Percentiles rank a stretch among this genome's conserved stretches.
Evolutionary conservation across 2,113 vertebrate genomes (phyloP).

Genomic region (Labeo rohita): DNA sequence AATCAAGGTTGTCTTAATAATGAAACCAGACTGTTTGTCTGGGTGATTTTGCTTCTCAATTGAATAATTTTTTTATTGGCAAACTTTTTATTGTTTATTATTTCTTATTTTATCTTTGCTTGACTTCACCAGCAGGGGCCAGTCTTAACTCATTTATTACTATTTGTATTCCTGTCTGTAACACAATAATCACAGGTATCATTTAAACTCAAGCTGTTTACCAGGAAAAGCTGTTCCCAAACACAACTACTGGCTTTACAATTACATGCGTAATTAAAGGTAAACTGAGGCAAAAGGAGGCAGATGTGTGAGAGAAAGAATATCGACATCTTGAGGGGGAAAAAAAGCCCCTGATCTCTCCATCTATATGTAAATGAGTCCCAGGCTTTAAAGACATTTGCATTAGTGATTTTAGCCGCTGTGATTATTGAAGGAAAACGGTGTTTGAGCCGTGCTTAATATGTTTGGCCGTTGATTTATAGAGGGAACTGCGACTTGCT

Average conservation of each 20-base stretch:
- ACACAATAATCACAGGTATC: background rate
- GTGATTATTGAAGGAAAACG: conserved; percentile 7
- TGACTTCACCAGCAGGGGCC: conserved; percentile 59
- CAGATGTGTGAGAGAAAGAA: background rate
- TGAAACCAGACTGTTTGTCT: no score
- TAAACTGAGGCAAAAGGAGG: background rate
- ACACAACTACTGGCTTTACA: background rate
- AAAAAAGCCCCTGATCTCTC: conserved; percentile 1
- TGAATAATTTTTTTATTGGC: background rate
- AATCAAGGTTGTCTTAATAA: background rate
- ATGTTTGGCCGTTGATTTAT: conserved; percentile 31
- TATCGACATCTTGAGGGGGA: background rate
- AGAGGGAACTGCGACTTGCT: background rate
- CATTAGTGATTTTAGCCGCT: conserved; percentile 24
- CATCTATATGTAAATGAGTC: conserved; percentile 41
- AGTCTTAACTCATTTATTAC: conserved; percentile 1
- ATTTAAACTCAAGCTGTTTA: background rate
- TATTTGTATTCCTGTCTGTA: background rate
- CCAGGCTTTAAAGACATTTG: background rate
- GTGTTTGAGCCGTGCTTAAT: conserved; percentile 12
- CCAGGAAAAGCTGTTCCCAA: background rate
- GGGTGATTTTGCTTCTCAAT: background rate
- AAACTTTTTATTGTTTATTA: background rate
- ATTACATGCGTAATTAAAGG: conserved; percentile 20
- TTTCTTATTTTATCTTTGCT: background rate